These are phyloP conservation scores for Coptodon bakossiorum DNA, from an alignment of 2,113 vertebrate genomes.

Conservation along the genomic window DNA sequence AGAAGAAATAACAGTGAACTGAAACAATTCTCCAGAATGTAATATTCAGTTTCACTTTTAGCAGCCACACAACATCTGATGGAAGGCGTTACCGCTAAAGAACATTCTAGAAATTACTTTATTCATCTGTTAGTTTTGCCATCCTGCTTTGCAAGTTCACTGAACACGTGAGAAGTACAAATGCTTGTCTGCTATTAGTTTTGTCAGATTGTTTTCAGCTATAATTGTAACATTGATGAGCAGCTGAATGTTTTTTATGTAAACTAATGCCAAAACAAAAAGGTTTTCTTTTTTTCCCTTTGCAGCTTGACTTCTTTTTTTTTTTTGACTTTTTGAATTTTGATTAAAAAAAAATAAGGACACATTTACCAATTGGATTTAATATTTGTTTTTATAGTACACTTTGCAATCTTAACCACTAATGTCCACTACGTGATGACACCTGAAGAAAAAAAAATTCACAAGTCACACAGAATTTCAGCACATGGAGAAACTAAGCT, in stretches of 20 bases:
- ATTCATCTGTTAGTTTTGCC: background rate
- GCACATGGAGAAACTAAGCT: accelerated
- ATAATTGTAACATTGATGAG: background rate
- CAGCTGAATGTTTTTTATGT: background rate
- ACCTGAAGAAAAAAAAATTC: background rate
- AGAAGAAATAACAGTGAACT: background rate
- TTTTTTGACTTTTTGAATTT: background rate
- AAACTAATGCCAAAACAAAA: background rate
- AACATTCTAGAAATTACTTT: background rate
- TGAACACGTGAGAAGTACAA: background rate
- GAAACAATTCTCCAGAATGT: background rate
- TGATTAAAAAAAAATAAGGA: background rate
- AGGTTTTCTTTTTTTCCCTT: background rate
- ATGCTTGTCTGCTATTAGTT: background rate
- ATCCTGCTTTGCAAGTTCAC: background rate
- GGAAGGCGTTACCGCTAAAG: accelerated
- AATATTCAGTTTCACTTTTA: background rate
- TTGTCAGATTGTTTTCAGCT: background rate
- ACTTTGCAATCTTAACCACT: background rate
- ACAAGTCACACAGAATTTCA: background rate
- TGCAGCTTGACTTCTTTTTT: background rate
- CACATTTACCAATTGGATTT: background rate
- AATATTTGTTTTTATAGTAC: background rate
- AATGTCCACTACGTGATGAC: background rate
- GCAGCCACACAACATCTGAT: background rate